Conservation (phyloP, 2,797 vertebrate species). For the Morelia viridis region DNA sequence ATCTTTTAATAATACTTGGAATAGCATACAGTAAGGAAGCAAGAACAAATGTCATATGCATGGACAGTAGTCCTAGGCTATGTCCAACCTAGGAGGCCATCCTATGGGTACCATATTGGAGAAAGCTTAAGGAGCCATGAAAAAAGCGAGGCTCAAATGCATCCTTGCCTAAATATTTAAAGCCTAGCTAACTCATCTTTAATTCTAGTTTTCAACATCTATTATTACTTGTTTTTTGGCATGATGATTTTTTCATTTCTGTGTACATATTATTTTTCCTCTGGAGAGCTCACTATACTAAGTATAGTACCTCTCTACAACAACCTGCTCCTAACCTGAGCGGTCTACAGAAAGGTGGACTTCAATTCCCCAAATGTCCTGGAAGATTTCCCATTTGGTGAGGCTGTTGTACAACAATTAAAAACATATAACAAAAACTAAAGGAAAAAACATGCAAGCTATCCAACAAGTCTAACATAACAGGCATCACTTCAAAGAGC, state of each 20-base stretch:
- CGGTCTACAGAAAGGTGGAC: not conserved
- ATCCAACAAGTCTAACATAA: not conserved
- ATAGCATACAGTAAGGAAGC: not conserved
- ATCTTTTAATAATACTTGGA: not conserved
- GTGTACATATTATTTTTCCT: not conserved
- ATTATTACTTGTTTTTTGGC: not conserved
- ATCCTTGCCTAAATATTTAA: not conserved
- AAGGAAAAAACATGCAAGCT: not conserved
- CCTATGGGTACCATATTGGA: not conserved
- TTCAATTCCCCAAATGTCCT: not conserved
- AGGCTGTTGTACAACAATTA: not conserved
- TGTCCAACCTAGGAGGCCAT: not conserved
- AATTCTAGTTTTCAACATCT: not conserved
- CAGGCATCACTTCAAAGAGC: not conserved
- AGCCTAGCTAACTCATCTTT: not conserved
- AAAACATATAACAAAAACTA: not conserved
- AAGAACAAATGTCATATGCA: not conserved
- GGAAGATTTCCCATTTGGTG: not conserved
- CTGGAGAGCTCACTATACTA: not conserved
- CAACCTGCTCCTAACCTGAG: not conserved
- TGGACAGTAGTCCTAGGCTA: not conserved
- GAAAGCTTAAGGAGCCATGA: not conserved
- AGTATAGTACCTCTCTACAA: not conserved
- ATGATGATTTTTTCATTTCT: not conserved
- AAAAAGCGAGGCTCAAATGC: not conserved